phyloP scores from a whole-genome alignment of 53 echinoderm and acorn worm genomes.

The Echinarachnius parma region DNA sequence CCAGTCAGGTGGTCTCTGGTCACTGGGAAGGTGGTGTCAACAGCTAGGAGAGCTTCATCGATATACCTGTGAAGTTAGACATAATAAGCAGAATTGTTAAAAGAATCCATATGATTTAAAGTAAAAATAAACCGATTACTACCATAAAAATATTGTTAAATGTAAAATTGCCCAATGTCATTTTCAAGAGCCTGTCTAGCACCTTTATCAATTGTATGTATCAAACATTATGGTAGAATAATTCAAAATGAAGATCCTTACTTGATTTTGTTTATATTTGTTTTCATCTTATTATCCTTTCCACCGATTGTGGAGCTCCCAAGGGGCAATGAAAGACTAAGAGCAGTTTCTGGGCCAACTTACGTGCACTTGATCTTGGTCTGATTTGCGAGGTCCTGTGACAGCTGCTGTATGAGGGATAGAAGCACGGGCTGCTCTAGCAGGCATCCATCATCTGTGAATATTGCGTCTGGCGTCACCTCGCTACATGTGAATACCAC shows the following conservation, averaged over 20 bases:
- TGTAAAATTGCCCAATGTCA: too few species aligned
- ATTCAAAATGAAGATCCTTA: too few species aligned
- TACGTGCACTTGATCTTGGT: conserved; percentile 87
- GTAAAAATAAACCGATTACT: too few species aligned
- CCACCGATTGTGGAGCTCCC: too few species aligned
- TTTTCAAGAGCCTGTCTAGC: too few species aligned
- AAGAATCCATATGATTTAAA: too few species aligned
- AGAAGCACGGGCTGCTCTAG: conserved; percentile 95
- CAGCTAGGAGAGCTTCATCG: conserved; percentile 69
- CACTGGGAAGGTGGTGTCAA: conserved; percentile 58
- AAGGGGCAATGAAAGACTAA: too few species aligned
- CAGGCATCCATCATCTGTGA: conserved; percentile 64
- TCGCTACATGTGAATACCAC: conserved; percentile 82
- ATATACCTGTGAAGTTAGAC: conserved; percentile 53
- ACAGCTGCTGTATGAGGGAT: conserved; percentile 94
- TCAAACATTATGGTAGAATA: too few species aligned
- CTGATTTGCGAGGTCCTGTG: conserved; percentile 77
- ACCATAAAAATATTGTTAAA: too few species aligned
- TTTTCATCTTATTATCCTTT: too few species aligned
- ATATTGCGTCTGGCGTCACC: conserved; percentile 67
- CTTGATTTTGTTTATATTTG: too few species aligned
- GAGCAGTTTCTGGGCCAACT: conserved; percentile 19
- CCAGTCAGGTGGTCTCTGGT: conserved; percentile 71
- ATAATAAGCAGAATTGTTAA: neutral
- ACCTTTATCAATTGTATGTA: too few species aligned